A percentile compares a stretch with the other conserved stretches of the same genome.
Conservation (phyloP, 1,140 invertebrate genomes). For the Carposina sasakii region DNA sequence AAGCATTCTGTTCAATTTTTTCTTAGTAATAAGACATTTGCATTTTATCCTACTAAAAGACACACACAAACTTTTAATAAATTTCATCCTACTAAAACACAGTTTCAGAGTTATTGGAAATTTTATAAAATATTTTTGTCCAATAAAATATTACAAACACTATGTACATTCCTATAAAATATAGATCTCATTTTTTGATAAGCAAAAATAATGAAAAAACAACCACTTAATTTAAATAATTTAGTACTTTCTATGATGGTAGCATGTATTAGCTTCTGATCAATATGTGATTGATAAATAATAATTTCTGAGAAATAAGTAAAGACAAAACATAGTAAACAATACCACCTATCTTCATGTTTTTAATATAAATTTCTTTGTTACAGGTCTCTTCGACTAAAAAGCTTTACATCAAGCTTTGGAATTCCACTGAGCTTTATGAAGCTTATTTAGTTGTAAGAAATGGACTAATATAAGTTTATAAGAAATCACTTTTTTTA, state of each 20-base stretch:
- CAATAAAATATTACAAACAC: too few species aligned
- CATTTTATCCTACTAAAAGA: too few species aligned
- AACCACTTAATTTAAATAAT: slow-evolving; percentile 8
- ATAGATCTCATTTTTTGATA: too few species aligned
- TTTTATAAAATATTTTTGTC: too few species aligned
- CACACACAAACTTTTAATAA: too few species aligned
- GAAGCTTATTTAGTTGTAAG: slow-evolving; percentile 64
- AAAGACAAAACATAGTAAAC: too few species aligned
- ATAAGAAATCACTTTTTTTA: slow-evolving; percentile 37
- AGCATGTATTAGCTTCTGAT: slow-evolving; percentile 76
- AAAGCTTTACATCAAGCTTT: slow-evolving; percentile 61
- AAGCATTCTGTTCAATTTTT: slow-evolving; percentile 38
- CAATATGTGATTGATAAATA: slow-evolving; percentile 58
- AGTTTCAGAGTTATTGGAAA: too few species aligned
- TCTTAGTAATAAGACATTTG: not conserved
- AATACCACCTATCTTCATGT: too few species aligned
- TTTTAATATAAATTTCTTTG: slow-evolving; percentile 34
- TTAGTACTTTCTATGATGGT: slow-evolving; percentile 34
- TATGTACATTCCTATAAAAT: too few species aligned
- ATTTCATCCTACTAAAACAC: too few species aligned
- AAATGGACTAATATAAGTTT: slow-evolving; percentile 52
- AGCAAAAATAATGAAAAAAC: not conserved
- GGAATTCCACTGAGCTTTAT: slow-evolving; percentile 64
- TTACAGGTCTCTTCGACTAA: slow-evolving; percentile 85
- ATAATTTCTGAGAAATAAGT: slow-evolving; percentile 59